Percentiles rank a stretch among this genome's conserved stretches.
Conservation (phyloP, 2,797 vertebrate genomes). For the Poecilia velifera region DNA sequence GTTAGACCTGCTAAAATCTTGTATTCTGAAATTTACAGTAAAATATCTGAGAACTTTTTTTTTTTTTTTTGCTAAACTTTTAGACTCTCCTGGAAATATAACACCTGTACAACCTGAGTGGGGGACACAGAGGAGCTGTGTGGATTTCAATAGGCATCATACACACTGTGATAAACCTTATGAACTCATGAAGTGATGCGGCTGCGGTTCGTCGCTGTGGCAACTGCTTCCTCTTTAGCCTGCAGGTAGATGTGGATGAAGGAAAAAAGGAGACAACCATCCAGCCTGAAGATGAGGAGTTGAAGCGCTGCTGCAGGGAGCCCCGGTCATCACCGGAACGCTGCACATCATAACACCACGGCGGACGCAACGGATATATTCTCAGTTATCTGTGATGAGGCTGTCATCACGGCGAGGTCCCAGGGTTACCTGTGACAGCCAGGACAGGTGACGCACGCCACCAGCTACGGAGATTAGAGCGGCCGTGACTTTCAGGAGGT, state of each 20-base stretch:
- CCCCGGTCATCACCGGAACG: conserved; percentile 26
- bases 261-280: conserved; percentile 20
- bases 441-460: conserved; percentile 69
- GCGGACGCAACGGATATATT: conserved; percentile 60
- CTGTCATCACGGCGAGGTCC: conserved; percentile 67
- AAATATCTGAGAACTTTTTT: background rate
- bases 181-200: conserved; percentile 25
- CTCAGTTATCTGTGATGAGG: conserved; percentile 72
- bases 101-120: conserved; percentile 3
- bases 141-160: conserved; percentile 42
- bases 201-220: conserved; percentile 44
- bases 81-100: background rate
- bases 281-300: conserved; percentile 24
- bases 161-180: conserved; percentile 37
- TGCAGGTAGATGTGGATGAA: conserved; percentile 32
- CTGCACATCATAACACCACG: conserved; percentile 40
- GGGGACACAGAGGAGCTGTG: conserved; percentile 10
- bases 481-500: conserved; percentile 58
- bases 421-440: conserved; percentile 65
- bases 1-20: background rate
- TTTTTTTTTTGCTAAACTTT: background rate
- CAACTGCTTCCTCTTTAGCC: conserved; percentile 35
- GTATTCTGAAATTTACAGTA: background rate
- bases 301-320: conserved; percentile 37
- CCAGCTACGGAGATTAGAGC: conserved; percentile 51